These are phyloP conservation scores for Octopus sinensis DNA, from an alignment of 1,140 invertebrate species.

Conservation along the genomic window DNA sequence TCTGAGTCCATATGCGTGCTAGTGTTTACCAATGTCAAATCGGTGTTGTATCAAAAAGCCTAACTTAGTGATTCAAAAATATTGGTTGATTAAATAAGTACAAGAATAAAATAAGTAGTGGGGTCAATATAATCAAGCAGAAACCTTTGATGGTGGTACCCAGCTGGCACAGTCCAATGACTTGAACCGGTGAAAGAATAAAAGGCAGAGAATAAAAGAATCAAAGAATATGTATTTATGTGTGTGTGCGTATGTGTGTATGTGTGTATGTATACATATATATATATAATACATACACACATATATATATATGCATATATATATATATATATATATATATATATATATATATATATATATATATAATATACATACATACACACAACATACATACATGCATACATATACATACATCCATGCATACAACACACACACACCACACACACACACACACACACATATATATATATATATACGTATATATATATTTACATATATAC, in stretches of 20 bases:
- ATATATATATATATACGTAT: slow-evolving; percentile 1
- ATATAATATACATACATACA: neutral
- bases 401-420: neutral
- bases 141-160: no score
- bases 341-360: slow-evolving; percentile 1
- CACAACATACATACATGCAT: neutral
- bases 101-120: no score
- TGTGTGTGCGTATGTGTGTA: neutral
- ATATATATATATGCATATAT: neutral
- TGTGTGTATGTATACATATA: neutral
- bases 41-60: no score
- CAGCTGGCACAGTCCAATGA: no score
- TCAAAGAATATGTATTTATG: no score
- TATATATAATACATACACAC: neutral
- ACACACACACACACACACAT: neutral
- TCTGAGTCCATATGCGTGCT: neutral
- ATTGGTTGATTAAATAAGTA: no score
- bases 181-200: no score
- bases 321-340: neutral
- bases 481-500: no score
- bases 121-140: no score
- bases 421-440: neutral
- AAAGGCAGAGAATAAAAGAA: no score
- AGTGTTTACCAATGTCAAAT: neutral
- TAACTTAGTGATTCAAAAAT: no score